Percentiles rank a stretch among this genome's conserved stretches.
Conservation (phyloP, 37 sponge, comb jelly and placozoan genomes). For the Diacarnus erythraeanus region DNA sequence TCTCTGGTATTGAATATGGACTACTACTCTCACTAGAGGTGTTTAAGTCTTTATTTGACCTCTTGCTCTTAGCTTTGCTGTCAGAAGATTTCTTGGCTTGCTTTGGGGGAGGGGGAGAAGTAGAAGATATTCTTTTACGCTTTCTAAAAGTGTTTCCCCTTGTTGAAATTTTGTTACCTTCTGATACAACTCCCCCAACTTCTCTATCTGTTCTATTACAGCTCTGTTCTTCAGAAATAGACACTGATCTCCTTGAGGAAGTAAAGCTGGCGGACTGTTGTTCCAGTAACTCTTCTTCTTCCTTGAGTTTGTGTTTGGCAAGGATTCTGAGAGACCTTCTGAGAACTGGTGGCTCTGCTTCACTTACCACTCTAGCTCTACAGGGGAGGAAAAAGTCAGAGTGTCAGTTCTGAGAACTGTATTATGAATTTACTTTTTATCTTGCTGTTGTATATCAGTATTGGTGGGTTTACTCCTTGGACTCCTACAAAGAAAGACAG, state of each 20-base stretch:
- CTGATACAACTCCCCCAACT: not conserved
- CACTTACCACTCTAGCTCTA: not conserved
- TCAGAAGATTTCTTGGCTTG: not conserved
- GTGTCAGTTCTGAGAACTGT: too few relatives aligned
- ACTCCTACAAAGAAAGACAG: conserved; percentile 24
- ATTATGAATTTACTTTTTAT: not conserved
- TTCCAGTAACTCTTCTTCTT: not conserved
- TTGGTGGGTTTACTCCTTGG: conserved; percentile 2
- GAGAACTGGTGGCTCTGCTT: not conserved
- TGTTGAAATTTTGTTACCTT: not conserved
- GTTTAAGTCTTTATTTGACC: not conserved
- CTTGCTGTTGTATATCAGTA: not conserved
- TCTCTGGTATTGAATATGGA: not conserved
- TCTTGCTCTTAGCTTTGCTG: not conserved
- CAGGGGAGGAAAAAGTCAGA: too few relatives aligned
- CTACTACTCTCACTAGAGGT: not conserved
- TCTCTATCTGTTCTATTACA: not conserved
- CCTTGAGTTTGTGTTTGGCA: conserved; percentile 7
- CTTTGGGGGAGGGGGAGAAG: not conserved
- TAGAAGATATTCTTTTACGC: not conserved
- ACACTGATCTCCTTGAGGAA: too few relatives aligned
- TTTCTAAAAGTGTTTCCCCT: not conserved
- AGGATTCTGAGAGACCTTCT: conserved; percentile 24
- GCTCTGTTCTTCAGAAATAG: not conserved
- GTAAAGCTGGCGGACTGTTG: not conserved